These are phyloP conservation scores for Babylonia areolata DNA, from an alignment of 1,140 invertebrate species.

Conservation along the genomic window DNA sequence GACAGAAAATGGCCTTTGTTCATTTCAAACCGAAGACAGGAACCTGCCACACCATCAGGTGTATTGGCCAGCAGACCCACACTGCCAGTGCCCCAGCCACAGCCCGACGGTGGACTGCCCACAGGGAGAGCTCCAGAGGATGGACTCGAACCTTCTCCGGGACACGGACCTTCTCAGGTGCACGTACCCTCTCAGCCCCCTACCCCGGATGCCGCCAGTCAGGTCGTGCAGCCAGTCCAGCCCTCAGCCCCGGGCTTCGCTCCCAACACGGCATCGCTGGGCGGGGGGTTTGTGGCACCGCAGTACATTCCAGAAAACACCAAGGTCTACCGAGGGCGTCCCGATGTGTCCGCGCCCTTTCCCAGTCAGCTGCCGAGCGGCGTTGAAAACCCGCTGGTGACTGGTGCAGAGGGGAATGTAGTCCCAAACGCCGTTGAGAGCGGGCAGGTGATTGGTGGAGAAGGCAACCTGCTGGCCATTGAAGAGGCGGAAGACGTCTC, in stretches of 20 bases:
- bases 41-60: not conserved
- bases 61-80: not conserved
- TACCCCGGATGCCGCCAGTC: not conserved
- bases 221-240: not conserved
- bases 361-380: slow-evolving; percentile 4
- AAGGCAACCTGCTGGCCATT: not conserved
- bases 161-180: not conserved
- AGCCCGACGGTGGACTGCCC: not conserved
- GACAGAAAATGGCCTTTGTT: not conserved
- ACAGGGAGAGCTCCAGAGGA: not conserved
- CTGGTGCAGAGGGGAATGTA: not conserved
- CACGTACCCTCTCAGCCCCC: not conserved
- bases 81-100: not conserved
- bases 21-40: not conserved
- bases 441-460: slow-evolving; percentile 30
- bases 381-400: not conserved
- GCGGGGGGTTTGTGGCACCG: not conserved
- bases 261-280: not conserved
- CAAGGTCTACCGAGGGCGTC: not conserved
- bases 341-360: not conserved
- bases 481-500: not conserved
- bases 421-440: slow-evolving; percentile 5
- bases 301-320: slow-evolving; percentile 23
- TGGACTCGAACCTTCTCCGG: not conserved
- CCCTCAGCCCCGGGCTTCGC: not conserved